Evolutionary conservation across 2,113 vertebrate genomes (phyloP), one percentile per base, ranked within the genome.

Genomic region (Pachycephala philippinensis): DNA sequence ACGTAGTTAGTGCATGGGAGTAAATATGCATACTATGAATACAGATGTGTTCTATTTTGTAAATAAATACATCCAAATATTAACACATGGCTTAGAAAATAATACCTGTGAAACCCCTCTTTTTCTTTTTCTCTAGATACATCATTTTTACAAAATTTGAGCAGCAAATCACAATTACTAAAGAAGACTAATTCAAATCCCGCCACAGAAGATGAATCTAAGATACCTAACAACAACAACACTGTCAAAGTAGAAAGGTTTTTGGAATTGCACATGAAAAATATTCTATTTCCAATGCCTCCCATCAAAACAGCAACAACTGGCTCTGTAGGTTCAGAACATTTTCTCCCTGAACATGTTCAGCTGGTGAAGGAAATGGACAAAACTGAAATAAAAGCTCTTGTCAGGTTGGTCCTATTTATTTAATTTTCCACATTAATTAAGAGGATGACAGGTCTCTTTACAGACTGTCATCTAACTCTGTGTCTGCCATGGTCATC

Each of bases 261-360:
- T 84, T 53, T 97, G 39, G 95, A 97, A 49, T 97, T 96, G 96
- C 98, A 98, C 50, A 98, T 98, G 97, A 97, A 98, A 53, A 98
- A 98, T 65, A 98, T 98, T 90, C 66, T 92, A 4, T 91, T 79
- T 23, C 63, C 94, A 19, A 37, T 93, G 52, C 98, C 98, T 69
- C 77, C 96, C 31, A 53, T 98, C 40, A 98, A 85, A 92, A 98
- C 97, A 26, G 97, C 96, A 64, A 26, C 60, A 74, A 64, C 93
- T 53, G 87, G 96, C 24, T 94, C 91, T 61, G 54, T 92, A 89
- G 90, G 45, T 12, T 84, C 94, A 64, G 52, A 86, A 74, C 35
- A 24, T 12, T 54, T 95, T 24, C 95, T 98, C 3, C 90, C 97
- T 8, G 65, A 94, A 54, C 97, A 98, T 8, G 11, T 97, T 83